Base-by-base conservation (phyloP, 2,888 invertebrate species). In the Drosophila hamatofila region DNA sequence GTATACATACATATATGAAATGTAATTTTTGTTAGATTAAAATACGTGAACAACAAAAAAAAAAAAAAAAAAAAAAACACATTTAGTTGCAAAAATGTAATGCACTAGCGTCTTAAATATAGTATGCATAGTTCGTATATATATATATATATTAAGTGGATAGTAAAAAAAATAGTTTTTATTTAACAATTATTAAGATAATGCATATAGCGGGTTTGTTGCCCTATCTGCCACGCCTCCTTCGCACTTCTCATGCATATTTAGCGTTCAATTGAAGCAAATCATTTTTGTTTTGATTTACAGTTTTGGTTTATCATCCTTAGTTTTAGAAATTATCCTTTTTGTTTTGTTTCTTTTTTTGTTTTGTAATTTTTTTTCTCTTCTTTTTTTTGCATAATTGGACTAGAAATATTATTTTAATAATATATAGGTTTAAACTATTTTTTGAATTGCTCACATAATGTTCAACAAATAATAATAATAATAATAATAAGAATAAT, bases 351-450 rank as follows among this genome's bases (percentile, higher is more conserved):
- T 33, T 18, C 54, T 51, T 21, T 55, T 9, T 41, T 55, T 42
- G 25, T 39, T 44, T 59, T 73, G 30, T 52, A 6, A 64, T 56
- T 48, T 48, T 2, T 30, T 6, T 4, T 62, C 46, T 27, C 39
- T 6, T 39, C 33, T 42, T 37, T 23, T 44, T 77, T 55, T 71
- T 58, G 69, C 51, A 74, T 85, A 83, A 85, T 87, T 87, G 85
- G 87, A 87, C 87, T 87, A 87, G 87, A 87, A 85, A 75, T 84
- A 87, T 88, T 71, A 46, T 67, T 68, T 68, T 69, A 66, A 58
- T 56, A 56, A 46, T 59, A 54, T 54, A 37, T 52, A 37, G 58
- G 41, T 59, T 46, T 71, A 41, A 39, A 68, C 41, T 62, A 30
- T 51, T 59, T 46, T 61, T 61, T 41, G 30, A 57, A 67, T 76